Base-by-base conservation (phyloP, 2,797 vertebrate genomes). In the Crenuchus spilurus region DNA sequence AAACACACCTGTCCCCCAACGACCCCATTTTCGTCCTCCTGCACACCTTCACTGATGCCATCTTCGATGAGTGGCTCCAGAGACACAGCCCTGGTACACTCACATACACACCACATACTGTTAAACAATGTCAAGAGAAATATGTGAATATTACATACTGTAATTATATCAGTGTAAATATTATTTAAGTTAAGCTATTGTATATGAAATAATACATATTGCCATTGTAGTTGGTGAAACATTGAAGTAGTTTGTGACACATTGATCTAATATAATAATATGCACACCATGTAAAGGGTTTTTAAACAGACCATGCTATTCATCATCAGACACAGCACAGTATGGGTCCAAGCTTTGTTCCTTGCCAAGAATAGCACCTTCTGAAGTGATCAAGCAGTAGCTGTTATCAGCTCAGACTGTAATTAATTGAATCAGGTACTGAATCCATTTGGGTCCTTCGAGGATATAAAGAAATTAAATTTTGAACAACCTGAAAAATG, bases 1-100 rank as follows among this genome's bases (percentile, higher is more conserved):
- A 98, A 90, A 98, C 96, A 2, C 95, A 98, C 82, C 85, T 99
- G 80, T 99, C 97, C n/a, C 95, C 96, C 33, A 99, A 98, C 28
- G 97, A 99, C 79, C 97, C 96, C 73, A 94, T 99, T 85, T 98
- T 99, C 81, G 92, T 99, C 39, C 88, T 98, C 77, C 90, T 99
- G 79, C 97, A 98, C 86, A 95, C 96, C 0, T 99, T 97, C 87
- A 98, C 96, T 0, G 96, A 99, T 33, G 96, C 97, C 2, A 82
- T 99, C 80, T 99, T 98, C 68, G 97, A 99, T 0, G 97, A 99
- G 89, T 98, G 97, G 97, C 87, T 99, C 48, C 87, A 91, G 83
- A 91, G 95, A 70, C 92, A 97, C 69, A 92, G 90, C 54, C 85
- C 94, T 78, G 95, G 96, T 98, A 86, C 79, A n/a, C 24, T 42